A percentile compares a stretch with the other conserved stretches of the same genome.
Evolutionary conservation across 2,888 invertebrate species (phyloP).

Genomic region (Eupithecia tripunctaria): DNA sequence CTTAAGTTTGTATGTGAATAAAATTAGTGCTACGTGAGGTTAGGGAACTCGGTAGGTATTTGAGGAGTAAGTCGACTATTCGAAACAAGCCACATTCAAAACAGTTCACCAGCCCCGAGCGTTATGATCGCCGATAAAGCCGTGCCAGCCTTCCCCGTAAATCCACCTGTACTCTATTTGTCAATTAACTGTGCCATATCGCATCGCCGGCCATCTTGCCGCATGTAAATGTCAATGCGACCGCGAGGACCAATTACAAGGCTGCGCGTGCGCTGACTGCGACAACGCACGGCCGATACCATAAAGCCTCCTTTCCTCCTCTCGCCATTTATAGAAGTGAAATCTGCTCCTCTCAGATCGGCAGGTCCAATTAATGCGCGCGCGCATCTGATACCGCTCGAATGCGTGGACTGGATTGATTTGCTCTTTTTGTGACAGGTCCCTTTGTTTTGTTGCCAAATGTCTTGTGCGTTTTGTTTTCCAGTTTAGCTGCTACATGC

Average conservation of each 20-base stretch:
- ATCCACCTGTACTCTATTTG: constrained; percentile 65
- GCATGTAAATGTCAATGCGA: constrained; percentile 81
- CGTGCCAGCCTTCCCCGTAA: constrained; percentile 29
- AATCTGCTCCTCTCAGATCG: constrained; percentile 69
- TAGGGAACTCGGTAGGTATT: neutral
- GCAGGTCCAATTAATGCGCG: constrained; percentile 78
- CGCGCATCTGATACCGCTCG: constrained; percentile 67
- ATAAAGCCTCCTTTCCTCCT: constrained; percentile 66
- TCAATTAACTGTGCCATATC: constrained; percentile 78
- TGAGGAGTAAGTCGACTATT: neutral
- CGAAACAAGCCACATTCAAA: neutral
- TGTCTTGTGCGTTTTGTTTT: neutral
- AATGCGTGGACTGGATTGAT: constrained; percentile 42
- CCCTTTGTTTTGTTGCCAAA: constrained; percentile 28
- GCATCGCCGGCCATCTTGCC: constrained; percentile 78
- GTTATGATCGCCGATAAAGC: constrained; percentile 32
- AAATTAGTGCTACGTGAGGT: neutral
- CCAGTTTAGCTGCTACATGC: neutral
- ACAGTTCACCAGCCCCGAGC: neutral
- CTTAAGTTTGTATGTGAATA: neutral
- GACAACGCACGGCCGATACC: constrained; percentile 77
- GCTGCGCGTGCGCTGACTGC: constrained; percentile 77
- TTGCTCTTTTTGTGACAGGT: constrained; percentile 37
- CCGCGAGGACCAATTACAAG: constrained; percentile 79
- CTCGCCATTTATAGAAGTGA: constrained; percentile 80